A percentile compares a stretch with the other conserved stretches of the same genome.
These are phyloP conservation scores for Nephrotoma appendiculata DNA, from an alignment of 2,888 invertebrate genomes.

Conservation along the genomic window DNA sequence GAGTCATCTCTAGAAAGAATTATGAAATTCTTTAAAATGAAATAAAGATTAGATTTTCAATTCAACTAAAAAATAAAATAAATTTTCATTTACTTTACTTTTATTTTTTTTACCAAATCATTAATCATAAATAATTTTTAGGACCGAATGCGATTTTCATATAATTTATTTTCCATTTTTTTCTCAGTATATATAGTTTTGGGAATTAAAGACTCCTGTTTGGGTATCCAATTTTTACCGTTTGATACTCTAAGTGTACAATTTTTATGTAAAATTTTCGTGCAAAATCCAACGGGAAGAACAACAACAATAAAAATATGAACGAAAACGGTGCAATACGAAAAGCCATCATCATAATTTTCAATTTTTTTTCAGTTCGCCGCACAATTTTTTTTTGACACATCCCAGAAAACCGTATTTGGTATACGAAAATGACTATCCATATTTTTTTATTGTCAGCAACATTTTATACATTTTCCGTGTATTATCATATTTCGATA, in stretches of 20 bases:
- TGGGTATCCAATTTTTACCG: not conserved
- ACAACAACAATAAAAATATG: not conserved
- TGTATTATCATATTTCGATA: constrained; percentile 1
- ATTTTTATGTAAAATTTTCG: not conserved
- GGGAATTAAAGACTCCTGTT: not conserved
- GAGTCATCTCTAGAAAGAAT: not conserved
- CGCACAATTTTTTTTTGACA: not conserved
- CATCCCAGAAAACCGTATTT: not conserved
- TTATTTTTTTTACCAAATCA: not conserved
- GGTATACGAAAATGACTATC: not conserved
- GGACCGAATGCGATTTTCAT: not conserved
- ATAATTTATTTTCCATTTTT: too few relatives aligned
- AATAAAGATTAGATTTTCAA: not conserved
- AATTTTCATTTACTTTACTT: not conserved
- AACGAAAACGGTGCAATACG: not conserved
- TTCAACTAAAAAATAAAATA: not conserved
- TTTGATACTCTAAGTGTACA: not conserved
- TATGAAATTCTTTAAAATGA: not conserved
- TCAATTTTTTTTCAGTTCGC: not conserved
- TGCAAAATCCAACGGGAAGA: not conserved
- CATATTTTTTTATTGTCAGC: constrained; percentile 1
- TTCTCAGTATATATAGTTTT: not conserved
- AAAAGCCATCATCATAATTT: not conserved
- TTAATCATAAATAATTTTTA: not conserved
- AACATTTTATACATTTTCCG: not conserved